Evolutionary conservation across 2,797 vertebrate genomes (phyloP), one percentile per base, ranked within the genome.

Genomic region (Erithacus rubecula): DNA sequence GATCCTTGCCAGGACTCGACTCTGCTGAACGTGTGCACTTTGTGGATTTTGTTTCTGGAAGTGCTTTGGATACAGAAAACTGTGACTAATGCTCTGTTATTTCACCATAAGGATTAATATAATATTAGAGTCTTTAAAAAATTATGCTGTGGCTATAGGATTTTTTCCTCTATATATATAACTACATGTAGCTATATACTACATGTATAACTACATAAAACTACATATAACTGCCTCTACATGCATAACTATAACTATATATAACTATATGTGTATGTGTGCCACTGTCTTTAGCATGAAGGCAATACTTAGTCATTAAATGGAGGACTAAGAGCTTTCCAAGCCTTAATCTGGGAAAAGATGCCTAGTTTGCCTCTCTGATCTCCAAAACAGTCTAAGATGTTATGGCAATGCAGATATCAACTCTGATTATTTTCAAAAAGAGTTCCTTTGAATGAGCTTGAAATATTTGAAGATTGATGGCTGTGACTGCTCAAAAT

Each of bases 21-120:
- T 80, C 62, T n/a, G 39, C 55, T 69, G 10, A 72, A 92, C 75
- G 36, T 4, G 30, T 70, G 56, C 44, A 23, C 43, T 90, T 82
- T 17, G 68, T 87, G 84, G 43, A 44, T 89, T 93, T 81, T 52
- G 11, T 81, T 93, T 78, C 72, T 96, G 69, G 56, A 78, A 96
- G 69, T 62, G 82, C 53, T 89, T 87, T 77, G 65, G 52, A 26
- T 74, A 58, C 12, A 37, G 51, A 94, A 93, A 94, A 62, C 32
- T 21, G 29, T 77, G 76, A 85, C 62, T 92, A 68, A 90, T 79
- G 64, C 15, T 90, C 58, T 90, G 67, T 82, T 91, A 67, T 60
- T 88, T 26, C 12, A 76, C 15, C 9, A 6, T 36, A 36, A 91
- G 18, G 37, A 77, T 90, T 78, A 93, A 56, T 8, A 53, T 90